phyloP scores from a whole-genome alignment of 2,113 vertebrate species.

The Phocoena phocoena region DNA sequence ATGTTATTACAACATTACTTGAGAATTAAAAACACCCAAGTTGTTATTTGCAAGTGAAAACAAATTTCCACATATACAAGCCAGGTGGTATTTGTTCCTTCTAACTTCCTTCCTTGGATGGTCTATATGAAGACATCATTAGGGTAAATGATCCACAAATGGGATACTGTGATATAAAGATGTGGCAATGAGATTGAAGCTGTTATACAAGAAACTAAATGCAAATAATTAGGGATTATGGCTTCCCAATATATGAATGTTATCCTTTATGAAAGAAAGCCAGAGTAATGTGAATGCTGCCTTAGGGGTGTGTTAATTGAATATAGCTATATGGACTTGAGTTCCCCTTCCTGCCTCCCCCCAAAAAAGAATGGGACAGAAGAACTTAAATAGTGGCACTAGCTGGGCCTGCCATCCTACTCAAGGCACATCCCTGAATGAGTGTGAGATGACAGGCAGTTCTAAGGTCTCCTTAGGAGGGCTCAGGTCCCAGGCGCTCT shows the following conservation, averaged over 20 bases:
- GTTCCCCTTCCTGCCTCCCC: fast-evolving
- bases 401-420: not conserved
- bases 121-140: not conserved
- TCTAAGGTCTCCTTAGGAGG: not conserved
- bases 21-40: not conserved
- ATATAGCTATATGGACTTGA: fast-evolving
- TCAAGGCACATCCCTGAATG: fast-evolving
- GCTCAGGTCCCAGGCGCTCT: fast-evolving
- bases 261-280: not conserved
- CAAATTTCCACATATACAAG: fast-evolving
- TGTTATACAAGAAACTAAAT: not conserved
- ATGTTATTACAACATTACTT: not conserved
- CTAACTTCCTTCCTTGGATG: not conserved
- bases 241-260: not conserved
- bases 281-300: no score
- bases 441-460: not conserved
- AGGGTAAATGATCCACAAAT: not conserved
- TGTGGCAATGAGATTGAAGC: no score
- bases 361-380: not conserved
- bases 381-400: not conserved
- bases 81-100: fast-evolving
- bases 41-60: not conserved
- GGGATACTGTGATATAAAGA: not conserved
- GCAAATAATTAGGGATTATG: not conserved
- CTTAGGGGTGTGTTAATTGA: no score